These are phyloP conservation scores for Pyrocephalus nanus DNA, from an alignment of 2,797 vertebrate species.

Conservation along the genomic window DNA sequence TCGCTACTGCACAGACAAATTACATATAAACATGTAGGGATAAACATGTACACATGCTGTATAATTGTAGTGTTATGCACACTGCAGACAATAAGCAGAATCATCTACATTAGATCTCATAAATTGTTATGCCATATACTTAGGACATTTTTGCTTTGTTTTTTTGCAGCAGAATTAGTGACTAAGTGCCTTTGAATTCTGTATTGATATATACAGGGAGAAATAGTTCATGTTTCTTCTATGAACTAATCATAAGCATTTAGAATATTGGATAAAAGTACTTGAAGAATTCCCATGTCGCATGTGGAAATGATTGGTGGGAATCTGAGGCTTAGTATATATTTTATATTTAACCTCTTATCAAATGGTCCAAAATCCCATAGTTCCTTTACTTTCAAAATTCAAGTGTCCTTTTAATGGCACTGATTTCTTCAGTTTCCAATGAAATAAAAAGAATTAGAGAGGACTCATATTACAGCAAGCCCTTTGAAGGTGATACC, in stretches of 20 bases:
- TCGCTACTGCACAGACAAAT: neutral
- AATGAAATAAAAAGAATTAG: neutral
- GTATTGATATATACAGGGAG: conserved; percentile 4
- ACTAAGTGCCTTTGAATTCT: conserved; percentile 55
- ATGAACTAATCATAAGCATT: conserved; percentile 41
- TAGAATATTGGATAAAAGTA: conserved; percentile 47
- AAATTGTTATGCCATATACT: neutral
- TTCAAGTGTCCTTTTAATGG: neutral
- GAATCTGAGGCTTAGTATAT: conserved; percentile 9
- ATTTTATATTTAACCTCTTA: neutral
- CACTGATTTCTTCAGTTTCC: neutral
- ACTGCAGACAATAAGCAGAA: neutral
- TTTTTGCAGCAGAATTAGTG: conserved; percentile 36
- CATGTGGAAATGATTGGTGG: conserved; percentile 24
- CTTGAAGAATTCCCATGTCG: conserved; percentile 23
- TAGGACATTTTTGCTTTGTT: conserved; percentile 16
- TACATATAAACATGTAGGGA: neutral
- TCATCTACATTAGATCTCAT: neutral
- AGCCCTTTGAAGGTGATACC: neutral
- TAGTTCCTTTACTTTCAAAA: neutral
- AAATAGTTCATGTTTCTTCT: conserved; percentile 36
- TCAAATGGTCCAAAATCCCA: neutral
- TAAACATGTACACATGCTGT: neutral
- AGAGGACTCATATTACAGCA: neutral
- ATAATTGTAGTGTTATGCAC: neutral